Base-by-base conservation (phyloP, 2,113 vertebrate species). In the Entelurus aequoreus region DNA sequence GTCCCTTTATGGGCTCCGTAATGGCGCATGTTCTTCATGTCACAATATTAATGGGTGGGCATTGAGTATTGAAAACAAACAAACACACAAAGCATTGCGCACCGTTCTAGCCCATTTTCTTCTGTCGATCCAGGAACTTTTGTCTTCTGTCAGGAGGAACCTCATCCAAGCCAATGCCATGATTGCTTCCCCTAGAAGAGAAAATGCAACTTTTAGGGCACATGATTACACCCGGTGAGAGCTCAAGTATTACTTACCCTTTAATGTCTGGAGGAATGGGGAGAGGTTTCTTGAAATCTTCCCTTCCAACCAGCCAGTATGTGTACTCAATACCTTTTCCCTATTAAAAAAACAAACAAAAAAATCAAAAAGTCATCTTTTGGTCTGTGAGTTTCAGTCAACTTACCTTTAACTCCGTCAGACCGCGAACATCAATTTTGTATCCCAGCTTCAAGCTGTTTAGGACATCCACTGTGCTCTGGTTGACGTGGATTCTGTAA, bases 401-500 rank as follows among this genome's bases (percentile, higher is more conserved):
- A 19, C 15, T 73, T 80, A 97, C 94, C 93, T 96, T 96, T 61
- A 96, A 88, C 76, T 96, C 94, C 0, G 94, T 96, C 79, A 89
- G 73, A 14, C 94, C 94, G 67, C 94, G 88, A 28, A 68, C 8
- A 4, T 90, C 81, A 35, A 92, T 70, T 77, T 90, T 90, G 87
- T 92, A 96, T 68, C 94, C 94, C 48, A 93, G 70, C 2, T 93
- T 71, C 67, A 96, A 84, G 1, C 60, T 74, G 1, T 71, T 81
- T 12, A 96, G 89, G 67, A 96, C 75, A 62, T 82, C 69, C 28
- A 94, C 92, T 3, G 94, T 96, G 72, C 84, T 93, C 62, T 81
- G 14, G 74, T 93, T 96, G 68, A 95, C 90, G 38, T 96, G 94
- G 78, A 96, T 93, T 76, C 94, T 92, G 86, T 94, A 96, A 83